Evolutionary conservation across 30 jellyfish, hydroid and myxozoan genomes (phyloP).

Genomic region (Aurelia coerulea): DNA sequence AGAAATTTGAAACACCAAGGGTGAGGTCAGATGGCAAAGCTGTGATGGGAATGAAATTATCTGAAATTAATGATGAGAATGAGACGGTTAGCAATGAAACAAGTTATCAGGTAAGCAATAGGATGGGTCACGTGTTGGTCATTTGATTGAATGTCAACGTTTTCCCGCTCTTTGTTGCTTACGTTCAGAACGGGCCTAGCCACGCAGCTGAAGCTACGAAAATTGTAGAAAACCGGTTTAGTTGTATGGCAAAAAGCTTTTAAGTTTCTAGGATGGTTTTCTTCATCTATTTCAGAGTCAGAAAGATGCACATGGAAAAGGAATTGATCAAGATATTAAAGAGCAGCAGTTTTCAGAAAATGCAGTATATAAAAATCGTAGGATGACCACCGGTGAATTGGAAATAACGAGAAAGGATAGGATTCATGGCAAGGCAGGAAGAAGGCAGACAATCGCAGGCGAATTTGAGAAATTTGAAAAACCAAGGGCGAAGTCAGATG

Average conservation of each 20-base stretch:
- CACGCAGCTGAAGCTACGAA: too few species aligned
- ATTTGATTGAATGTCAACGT: too few species aligned
- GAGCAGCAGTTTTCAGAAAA: background rate
- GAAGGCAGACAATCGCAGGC: background rate
- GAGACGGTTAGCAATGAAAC: background rate
- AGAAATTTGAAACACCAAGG: background rate
- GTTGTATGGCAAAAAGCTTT: too few species aligned
- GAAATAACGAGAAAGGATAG: background rate
- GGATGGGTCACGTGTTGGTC: too few species aligned
- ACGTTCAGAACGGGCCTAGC: too few species aligned
- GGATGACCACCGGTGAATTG: conserved; percentile 16
- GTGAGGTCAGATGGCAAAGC: background rate
- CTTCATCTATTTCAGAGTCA: too few species aligned
- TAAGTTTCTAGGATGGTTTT: too few species aligned
- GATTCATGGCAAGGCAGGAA: background rate
- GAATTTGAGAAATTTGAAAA: background rate
- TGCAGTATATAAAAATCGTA: conserved; percentile 13
- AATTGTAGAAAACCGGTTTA: too few species aligned
- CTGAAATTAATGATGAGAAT: background rate
- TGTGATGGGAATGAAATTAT: background rate
- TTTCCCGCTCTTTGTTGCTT: too few species aligned
- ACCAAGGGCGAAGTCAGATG: background rate
- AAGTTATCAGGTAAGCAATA: background rate
- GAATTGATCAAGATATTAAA: background rate
- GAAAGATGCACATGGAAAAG: background rate